Evolutionary conservation across 2,113 vertebrate species (phyloP).

Genomic region (Mastomys natalensis): DNA sequence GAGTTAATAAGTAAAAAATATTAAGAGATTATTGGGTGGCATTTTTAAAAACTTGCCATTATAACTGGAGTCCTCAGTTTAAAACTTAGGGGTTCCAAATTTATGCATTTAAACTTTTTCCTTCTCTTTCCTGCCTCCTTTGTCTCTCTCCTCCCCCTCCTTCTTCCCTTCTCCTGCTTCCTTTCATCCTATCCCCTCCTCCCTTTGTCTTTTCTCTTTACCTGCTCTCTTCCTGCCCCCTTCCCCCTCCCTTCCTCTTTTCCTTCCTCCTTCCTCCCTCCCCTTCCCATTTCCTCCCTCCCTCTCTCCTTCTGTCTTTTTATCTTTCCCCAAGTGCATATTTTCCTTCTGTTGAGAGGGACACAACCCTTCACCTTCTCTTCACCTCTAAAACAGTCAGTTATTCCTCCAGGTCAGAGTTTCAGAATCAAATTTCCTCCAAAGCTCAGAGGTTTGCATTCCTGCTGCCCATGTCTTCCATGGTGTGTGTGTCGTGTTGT

Average conservation of each 20-base stretch:
- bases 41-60: neutral
- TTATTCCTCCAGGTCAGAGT: neutral
- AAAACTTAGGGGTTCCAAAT: neutral
- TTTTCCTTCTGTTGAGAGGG: neutral
- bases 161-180: no score
- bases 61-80: neutral
- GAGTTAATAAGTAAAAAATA: neutral
- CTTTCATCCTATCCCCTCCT: neutral
- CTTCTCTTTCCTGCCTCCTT: neutral
- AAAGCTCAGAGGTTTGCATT: neutral
- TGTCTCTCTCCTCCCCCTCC: no score
- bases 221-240: neutral
- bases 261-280: no score
- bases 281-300: neutral
- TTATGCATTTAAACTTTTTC: neutral
- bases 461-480: neutral
- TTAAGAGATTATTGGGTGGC: neutral
- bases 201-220: no score
- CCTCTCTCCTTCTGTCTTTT: neutral
- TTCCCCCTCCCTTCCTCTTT: neutral
- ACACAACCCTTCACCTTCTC: neutral
- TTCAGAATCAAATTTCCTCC: neutral
- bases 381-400: neutral
- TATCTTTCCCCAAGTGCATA: neutral
- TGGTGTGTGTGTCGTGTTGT: neutral